Evolutionary conservation across 2,888 invertebrate species (phyloP).

Genomic region (Oscheius sp.): DNA sequence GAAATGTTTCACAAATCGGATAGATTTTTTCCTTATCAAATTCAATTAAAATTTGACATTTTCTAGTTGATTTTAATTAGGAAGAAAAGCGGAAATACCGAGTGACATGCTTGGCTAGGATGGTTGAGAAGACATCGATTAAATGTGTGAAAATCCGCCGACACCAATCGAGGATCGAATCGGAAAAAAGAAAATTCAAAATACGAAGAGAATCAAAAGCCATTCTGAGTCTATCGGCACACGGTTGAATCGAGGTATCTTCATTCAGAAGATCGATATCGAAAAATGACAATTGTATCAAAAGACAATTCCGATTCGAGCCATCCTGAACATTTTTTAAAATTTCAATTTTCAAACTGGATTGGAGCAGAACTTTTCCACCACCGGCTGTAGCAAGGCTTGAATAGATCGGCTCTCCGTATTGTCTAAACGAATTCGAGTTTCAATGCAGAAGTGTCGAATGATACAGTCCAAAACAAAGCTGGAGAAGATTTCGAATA

Average conservation of each 20-base stretch:
- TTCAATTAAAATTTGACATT: slow-evolving; percentile 5
- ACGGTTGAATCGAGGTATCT: slow-evolving; percentile 28
- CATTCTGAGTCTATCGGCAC: slow-evolving; percentile 33
- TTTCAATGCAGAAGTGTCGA: slow-evolving; percentile 20
- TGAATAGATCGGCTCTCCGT: slow-evolving; percentile 10
- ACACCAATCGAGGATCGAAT: slow-evolving; percentile 36
- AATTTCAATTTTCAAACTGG: background rate
- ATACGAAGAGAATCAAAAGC: slow-evolving; percentile 35
- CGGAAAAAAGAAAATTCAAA: slow-evolving; percentile 38
- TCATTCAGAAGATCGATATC: slow-evolving; percentile 42
- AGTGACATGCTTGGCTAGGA: slow-evolving; percentile 42
- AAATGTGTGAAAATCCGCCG: slow-evolving; percentile 37
- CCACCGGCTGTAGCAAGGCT: background rate
- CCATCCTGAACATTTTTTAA: background rate
- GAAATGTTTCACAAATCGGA: background rate
- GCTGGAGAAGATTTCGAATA: background rate
- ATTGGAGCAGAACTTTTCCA: slow-evolving; percentile 8
- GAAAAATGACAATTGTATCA: slow-evolving; percentile 44
- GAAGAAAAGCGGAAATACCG: background rate
- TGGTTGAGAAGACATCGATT: slow-evolving; percentile 41
- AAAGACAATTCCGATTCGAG: slow-evolving; percentile 28
- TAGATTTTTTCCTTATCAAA: slow-evolving; percentile 8
- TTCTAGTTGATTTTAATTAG: background rate
- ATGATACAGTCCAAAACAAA: slow-evolving; percentile 23
- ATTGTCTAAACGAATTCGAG: background rate